Conservation (phyloP, 2,888 invertebrate species). For the Cheilosia urbana region DNA sequence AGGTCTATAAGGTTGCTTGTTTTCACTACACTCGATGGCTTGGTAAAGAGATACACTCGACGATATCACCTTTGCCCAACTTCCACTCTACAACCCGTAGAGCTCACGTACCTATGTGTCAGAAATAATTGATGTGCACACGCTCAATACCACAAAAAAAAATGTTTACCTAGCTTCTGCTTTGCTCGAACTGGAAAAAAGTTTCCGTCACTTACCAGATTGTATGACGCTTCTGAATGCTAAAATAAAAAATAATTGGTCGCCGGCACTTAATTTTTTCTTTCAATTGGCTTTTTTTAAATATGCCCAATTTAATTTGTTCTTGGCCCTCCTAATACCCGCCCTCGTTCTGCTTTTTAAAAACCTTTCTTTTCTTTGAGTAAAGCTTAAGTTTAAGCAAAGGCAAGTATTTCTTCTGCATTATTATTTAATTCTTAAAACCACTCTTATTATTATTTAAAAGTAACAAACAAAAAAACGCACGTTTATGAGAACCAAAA, state of each 20-base stretch:
- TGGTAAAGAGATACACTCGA: slow-evolving; percentile 3
- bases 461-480: slow-evolving; percentile 29
- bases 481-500: slow-evolving; percentile 37
- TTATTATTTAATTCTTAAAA: slow-evolving; percentile 56
- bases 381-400: slow-evolving; percentile 18
- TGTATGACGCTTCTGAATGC: slow-evolving; percentile 44
- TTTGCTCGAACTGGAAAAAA: slow-evolving; percentile 43
- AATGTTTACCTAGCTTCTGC: slow-evolving; percentile 39
- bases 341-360: slow-evolving; percentile 57
- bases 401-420: slow-evolving; percentile 64
- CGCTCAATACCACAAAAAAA: slow-evolving; percentile 8
- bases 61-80: not conserved
- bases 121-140: slow-evolving; percentile 22
- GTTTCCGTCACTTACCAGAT: slow-evolving; percentile 14
- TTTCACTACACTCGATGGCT: not conserved
- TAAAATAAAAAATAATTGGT: slow-evolving; percentile 16
- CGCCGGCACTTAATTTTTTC: slow-evolving; percentile 70
- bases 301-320: slow-evolving; percentile 35
- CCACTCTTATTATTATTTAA: slow-evolving; percentile 61
- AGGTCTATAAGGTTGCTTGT: slow-evolving; percentile 11
- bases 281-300: slow-evolving; percentile 59
- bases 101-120: slow-evolving; percentile 11
- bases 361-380: slow-evolving; percentile 46
- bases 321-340: slow-evolving; percentile 41
- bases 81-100: slow-evolving; percentile 22